These are phyloP conservation scores for Sphaerodactylus townsendi DNA, from an alignment of 2,113 vertebrate species.

Conservation along the genomic window DNA sequence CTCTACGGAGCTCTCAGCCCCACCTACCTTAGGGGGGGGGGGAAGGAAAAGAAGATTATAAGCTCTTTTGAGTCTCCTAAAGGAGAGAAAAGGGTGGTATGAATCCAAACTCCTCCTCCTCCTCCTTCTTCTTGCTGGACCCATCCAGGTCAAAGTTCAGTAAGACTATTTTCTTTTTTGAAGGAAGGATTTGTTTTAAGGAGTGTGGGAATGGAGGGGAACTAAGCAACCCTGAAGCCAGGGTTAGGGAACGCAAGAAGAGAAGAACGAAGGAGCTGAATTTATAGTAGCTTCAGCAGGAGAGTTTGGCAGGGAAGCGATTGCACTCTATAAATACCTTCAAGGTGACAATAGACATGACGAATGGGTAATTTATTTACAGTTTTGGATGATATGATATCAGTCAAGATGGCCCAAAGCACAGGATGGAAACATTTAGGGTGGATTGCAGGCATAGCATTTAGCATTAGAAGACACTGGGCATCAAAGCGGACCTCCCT, in stretches of 20 bases:
- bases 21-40: no score
- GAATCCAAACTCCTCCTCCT: no score
- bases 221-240: conserved; percentile 6
- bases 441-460: not conserved
- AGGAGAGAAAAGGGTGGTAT: no score
- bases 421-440: conserved; percentile 14
- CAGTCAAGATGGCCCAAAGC: conserved; percentile 12
- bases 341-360: conserved; percentile 64
- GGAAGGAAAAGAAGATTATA: no score
- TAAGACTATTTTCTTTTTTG: not conserved
- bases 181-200: no score
- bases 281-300: conserved; percentile 46
- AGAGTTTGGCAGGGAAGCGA: conserved; percentile 45
- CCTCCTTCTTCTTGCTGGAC: no score
- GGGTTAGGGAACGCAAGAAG: conserved; percentile 29
- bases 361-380: conserved; percentile 58
- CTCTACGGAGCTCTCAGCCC: no score
- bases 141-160: not conserved
- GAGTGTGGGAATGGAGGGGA: not conserved
- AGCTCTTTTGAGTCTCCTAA: no score
- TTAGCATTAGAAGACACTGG: conserved; percentile 23
- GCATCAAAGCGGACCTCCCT: not conserved
- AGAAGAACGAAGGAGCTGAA: conserved; percentile 53
- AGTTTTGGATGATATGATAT: not conserved
- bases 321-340: conserved; percentile 58